These are phyloP conservation scores for Enoplosus armatus DNA, from an alignment of 2,797 vertebrate genomes.

Conservation along the genomic window DNA sequence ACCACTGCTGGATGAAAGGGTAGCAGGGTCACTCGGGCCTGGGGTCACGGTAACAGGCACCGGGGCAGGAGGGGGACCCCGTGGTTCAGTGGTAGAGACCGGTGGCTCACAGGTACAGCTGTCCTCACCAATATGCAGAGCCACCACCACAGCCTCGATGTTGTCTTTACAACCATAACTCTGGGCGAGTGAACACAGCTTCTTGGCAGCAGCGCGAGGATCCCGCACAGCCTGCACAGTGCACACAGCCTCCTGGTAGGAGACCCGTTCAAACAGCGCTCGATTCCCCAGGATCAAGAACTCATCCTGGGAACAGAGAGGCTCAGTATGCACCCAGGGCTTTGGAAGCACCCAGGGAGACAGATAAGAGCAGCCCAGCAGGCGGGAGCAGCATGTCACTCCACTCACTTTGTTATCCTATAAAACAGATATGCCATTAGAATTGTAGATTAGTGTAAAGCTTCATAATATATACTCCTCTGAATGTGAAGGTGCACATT, in stretches of 20 bases:
- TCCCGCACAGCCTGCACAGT: constrained; percentile 90
- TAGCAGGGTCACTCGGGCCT: constrained; percentile 82
- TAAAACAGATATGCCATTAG: constrained; percentile 46
- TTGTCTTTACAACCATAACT: constrained; percentile 98
- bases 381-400: constrained; percentile 95
- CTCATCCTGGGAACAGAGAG: constrained; percentile 92
- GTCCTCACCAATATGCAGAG: constrained; percentile 90
- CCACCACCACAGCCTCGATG: constrained; percentile 92
- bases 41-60: constrained; percentile 74
- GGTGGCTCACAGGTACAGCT: constrained; percentile 93
- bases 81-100: constrained; percentile 80
- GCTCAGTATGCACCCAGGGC: constrained; percentile 91
- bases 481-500: constrained; percentile 26
- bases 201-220: constrained; percentile 94
- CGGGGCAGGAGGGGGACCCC: constrained; percentile 70
- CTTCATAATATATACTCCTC: constrained; percentile 1
- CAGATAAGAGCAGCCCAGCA: constrained; percentile 96
- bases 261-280: constrained; percentile 93
- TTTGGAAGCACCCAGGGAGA: constrained; percentile 95
- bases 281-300: constrained; percentile 95
- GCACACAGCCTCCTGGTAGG: constrained; percentile 90
- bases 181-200: constrained; percentile 95
- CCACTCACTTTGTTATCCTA: constrained; percentile 99
- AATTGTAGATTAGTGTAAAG: constrained; percentile 19
- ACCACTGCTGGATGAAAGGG: constrained; percentile 92